These are phyloP conservation scores for Discoglossus pictus DNA, from an alignment of 2,797 vertebrate species.

Conservation along the genomic window DNA sequence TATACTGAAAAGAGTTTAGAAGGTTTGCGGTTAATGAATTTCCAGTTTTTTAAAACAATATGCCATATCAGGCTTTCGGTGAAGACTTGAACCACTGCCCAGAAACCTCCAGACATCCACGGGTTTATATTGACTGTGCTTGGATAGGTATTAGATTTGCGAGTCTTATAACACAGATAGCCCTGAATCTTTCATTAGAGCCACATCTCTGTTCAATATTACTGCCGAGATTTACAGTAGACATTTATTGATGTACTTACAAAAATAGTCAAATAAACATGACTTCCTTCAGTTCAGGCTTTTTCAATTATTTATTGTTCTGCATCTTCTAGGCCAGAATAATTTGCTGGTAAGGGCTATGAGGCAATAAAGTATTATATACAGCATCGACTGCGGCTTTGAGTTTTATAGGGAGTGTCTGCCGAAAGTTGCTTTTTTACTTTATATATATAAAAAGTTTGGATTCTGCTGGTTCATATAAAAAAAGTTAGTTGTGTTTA, in stretches of 20 bases:
- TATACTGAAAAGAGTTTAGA: slow-evolving; percentile 9
- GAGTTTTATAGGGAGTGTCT: too few relatives aligned
- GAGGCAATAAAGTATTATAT: neutral
- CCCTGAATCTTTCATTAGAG: slow-evolving; percentile 39
- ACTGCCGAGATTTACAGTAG: slow-evolving; percentile 37
- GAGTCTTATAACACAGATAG: slow-evolving; percentile 16
- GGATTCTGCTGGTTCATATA: too few relatives aligned
- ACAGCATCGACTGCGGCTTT: neutral
- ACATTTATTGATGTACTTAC: slow-evolving; percentile 44
- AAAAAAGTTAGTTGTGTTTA: too few relatives aligned
- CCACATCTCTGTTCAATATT: slow-evolving; percentile 18
- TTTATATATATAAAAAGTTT: too few relatives aligned
- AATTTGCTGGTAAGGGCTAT: slow-evolving; percentile 15
- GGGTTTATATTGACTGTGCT: slow-evolving; percentile 31
- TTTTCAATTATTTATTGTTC: slow-evolving; percentile 37
- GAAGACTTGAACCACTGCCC: slow-evolving; percentile 32
- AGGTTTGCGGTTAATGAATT: slow-evolving; percentile 37
- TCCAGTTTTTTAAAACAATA: slow-evolving; percentile 17
- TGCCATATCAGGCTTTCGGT: slow-evolving; percentile 27
- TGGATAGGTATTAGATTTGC: slow-evolving; percentile 34
- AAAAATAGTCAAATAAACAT: slow-evolving; percentile 42
- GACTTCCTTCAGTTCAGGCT: slow-evolving; percentile 25
- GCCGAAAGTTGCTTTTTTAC: too few relatives aligned
- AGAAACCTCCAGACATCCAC: slow-evolving; percentile 31
- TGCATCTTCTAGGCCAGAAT: slow-evolving; percentile 22